phyloP scores from a whole-genome alignment of 2,888 invertebrate genomes.

The Agonopterix alstromeriana region DNA sequence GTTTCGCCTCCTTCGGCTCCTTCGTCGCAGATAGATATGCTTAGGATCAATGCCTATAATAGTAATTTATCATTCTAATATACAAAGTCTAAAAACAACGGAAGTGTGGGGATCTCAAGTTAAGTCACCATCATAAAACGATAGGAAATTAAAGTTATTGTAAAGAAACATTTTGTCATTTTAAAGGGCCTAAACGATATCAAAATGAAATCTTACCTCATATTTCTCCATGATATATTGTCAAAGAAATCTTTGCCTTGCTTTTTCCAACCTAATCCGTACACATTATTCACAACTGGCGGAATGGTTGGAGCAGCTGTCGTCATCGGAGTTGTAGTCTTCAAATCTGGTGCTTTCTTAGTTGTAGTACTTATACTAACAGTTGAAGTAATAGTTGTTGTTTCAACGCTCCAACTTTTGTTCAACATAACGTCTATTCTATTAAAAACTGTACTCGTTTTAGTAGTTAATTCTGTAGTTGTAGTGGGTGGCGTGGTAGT shows the following conservation, averaged over 20 bases:
- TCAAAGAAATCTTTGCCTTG: conserved; percentile 62
- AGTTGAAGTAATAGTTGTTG: conserved; percentile 61
- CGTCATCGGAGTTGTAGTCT: conserved; percentile 39
- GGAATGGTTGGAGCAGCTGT: conserved; percentile 37
- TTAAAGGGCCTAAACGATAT: too few species aligned
- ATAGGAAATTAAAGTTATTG: too few species aligned
- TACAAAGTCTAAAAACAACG: too few species aligned
- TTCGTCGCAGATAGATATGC: too few species aligned
- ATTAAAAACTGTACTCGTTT: conserved; percentile 64
- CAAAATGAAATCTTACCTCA: conserved; percentile 40
- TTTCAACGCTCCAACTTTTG: conserved; percentile 72
- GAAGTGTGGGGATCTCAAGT: too few species aligned
- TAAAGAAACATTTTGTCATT: too few species aligned
- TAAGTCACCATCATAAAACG: too few species aligned
- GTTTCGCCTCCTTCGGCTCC: too few species aligned
- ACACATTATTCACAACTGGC: conserved; percentile 57
- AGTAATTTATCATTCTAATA: too few species aligned
- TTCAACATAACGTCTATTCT: conserved; percentile 71
- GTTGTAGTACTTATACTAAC: conserved; percentile 62
- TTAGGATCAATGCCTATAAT: too few species aligned
- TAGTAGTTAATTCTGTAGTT: conserved; percentile 59
- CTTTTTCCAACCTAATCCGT: conserved; percentile 66
- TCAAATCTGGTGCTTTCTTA: conserved; percentile 37
- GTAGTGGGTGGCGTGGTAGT: conserved; percentile 48
- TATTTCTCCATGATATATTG: conserved; percentile 60